Evolutionary conservation across 2,888 invertebrate species (phyloP).

Genomic region (Pycnomerus fuliginosus): DNA sequence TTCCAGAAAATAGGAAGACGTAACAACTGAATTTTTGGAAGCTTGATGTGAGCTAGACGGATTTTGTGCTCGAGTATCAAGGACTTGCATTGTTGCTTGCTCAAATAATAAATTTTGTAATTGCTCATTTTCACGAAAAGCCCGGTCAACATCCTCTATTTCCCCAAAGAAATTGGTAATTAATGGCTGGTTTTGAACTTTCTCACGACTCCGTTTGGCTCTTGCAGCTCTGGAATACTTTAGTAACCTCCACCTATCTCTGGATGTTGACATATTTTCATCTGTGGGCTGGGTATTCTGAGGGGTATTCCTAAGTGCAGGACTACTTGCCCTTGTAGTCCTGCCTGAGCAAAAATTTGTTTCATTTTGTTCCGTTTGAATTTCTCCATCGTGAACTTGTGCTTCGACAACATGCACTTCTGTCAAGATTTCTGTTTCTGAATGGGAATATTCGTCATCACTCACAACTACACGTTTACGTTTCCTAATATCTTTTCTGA

Average conservation of each 20-base stretch:
- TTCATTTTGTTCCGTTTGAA: no score
- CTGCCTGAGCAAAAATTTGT: no score
- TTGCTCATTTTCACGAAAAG: neutral
- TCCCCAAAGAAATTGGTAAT: neutral
- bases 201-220: conserved; percentile 1
- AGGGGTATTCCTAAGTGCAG: neutral
- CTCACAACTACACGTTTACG: no score
- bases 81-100: neutral
- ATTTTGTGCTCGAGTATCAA: neutral
- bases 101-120: neutral
- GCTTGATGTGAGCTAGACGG: neutral
- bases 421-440: no score
- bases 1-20: no score
- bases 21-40: no score
- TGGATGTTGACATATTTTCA: neutral
- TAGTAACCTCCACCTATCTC: neutral
- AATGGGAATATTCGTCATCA: no score
- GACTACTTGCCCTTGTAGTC: conserved; percentile 1
- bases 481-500: no score
- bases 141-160: neutral
- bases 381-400: no score
- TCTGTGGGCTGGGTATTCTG: neutral
- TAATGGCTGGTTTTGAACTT: neutral
- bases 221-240: neutral
- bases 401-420: no score